phyloP scores from a whole-genome alignment of 2,888 invertebrate species.

The Epirrita christyi region DNA sequence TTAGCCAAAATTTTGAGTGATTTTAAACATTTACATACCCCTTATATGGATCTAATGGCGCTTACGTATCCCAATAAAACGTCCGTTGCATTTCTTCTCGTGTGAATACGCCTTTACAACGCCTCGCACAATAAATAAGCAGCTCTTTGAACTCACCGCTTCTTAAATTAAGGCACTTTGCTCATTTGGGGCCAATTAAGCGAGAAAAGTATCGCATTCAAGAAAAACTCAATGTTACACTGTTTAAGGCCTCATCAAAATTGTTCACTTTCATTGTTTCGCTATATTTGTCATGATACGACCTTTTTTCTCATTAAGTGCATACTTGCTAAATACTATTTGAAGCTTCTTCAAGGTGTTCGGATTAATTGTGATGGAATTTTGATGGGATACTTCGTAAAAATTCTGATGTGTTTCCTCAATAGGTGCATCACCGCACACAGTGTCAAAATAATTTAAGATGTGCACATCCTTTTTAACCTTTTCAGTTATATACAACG shows the following conservation, averaged over 20 bases:
- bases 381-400: conserved; percentile 10
- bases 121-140: conserved; percentile 64
- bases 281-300: conserved; percentile 64
- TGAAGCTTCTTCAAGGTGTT: conserved; percentile 35
- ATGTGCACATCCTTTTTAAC: too few relatives aligned
- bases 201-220: conserved; percentile 69
- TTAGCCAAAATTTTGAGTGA: background rate
- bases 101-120: conserved; percentile 20
- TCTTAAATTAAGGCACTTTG: conserved; percentile 68
- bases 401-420: conserved; percentile 4
- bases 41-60: conserved; percentile 11
- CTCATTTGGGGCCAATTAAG: conserved; percentile 79
- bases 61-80: conserved; percentile 5
- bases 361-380: conserved; percentile 24
- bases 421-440: background rate
- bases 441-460: conserved; percentile 6
- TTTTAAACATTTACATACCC: conserved; percentile 2
- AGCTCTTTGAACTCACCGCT: conserved; percentile 73
- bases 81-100: conserved; percentile 1
- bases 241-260: conserved; percentile 68
- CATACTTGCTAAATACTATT: conserved; percentile 35
- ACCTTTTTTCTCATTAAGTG: conserved; percentile 41
- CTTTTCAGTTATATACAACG: too few relatives aligned
- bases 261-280: conserved; percentile 68
- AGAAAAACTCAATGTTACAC: conserved; percentile 58